A percentile compares a stretch with the other conserved stretches of the same genome.
These are phyloP conservation scores for Lepus americanus DNA, from an alignment of 2,113 vertebrate genomes.

Conservation along the genomic window DNA sequence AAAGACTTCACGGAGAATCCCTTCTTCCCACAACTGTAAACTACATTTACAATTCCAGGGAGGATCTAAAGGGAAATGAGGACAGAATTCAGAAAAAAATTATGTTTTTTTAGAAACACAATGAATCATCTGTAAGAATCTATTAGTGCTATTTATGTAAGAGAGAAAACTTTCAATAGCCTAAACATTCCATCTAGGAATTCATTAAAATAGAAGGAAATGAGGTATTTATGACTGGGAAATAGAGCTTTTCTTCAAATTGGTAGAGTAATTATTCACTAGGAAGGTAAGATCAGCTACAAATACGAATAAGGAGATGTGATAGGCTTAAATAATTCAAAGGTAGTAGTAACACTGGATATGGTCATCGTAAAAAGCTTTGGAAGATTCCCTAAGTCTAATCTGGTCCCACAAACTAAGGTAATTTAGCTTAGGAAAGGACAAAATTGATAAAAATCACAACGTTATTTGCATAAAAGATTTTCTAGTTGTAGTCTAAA, in stretches of 20 bases:
- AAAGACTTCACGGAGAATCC: background rate
- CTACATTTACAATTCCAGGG: background rate
- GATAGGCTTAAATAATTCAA: background rate
- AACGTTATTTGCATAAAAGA: background rate
- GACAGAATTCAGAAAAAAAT: background rate
- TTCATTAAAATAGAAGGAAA: background rate
- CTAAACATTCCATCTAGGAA: background rate
- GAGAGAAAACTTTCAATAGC: background rate
- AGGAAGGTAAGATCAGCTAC: background rate
- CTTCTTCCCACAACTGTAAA: background rate
- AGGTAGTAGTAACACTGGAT: background rate
- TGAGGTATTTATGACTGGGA: background rate
- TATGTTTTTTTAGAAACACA: background rate
- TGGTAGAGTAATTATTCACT: background rate
- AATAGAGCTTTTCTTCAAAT: background rate
- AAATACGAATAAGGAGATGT: background rate
- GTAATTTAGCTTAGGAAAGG: background rate
- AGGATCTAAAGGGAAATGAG: background rate
- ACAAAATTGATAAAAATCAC: background rate
- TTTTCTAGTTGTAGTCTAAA: background rate
- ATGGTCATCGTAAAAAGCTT: background rate
- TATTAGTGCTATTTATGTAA: background rate
- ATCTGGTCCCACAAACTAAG: background rate
- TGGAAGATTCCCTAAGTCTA: background rate
- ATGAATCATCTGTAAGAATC: background rate